Evolutionary conservation across 2,113 vertebrate genomes (phyloP).

Genomic region (Anthoscopus minutus): DNA sequence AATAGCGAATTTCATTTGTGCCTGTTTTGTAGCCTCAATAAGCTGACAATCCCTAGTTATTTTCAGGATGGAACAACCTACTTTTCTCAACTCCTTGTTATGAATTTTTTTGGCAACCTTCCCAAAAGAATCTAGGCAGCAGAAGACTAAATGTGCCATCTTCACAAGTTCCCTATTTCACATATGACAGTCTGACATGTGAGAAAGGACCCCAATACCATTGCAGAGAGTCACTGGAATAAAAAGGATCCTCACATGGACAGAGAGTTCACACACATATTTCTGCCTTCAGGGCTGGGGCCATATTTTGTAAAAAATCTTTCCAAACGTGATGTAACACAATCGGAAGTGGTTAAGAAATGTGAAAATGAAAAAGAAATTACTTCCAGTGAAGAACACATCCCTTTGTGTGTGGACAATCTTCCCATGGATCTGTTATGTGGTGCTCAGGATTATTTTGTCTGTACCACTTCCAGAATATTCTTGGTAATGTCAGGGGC

Average conservation of each 20-base stretch:
- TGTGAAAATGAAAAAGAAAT: background rate
- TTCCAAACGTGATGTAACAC: background rate
- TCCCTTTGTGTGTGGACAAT: background rate
- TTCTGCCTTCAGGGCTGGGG: background rate
- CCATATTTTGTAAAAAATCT: background rate
- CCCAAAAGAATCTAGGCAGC: background rate
- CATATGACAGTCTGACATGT: background rate
- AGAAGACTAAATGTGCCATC: background rate
- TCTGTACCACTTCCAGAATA: background rate
- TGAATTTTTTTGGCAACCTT: background rate
- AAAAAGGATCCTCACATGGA: background rate
- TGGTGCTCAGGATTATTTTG: background rate
- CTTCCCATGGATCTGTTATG: background rate
- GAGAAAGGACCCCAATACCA: background rate
- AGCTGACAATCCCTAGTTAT: background rate
- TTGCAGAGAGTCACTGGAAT: background rate
- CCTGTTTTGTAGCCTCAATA: background rate
- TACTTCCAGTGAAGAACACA: background rate
- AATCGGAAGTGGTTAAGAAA: background rate
- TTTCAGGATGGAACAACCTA: background rate
- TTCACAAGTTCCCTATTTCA: background rate
- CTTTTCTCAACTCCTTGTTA: background rate
- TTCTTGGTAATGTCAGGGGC: background rate
- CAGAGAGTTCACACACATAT: background rate
- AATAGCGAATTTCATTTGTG: background rate